Base-by-base conservation (phyloP, 2,113 vertebrate species). In the Murina feae region DNA sequence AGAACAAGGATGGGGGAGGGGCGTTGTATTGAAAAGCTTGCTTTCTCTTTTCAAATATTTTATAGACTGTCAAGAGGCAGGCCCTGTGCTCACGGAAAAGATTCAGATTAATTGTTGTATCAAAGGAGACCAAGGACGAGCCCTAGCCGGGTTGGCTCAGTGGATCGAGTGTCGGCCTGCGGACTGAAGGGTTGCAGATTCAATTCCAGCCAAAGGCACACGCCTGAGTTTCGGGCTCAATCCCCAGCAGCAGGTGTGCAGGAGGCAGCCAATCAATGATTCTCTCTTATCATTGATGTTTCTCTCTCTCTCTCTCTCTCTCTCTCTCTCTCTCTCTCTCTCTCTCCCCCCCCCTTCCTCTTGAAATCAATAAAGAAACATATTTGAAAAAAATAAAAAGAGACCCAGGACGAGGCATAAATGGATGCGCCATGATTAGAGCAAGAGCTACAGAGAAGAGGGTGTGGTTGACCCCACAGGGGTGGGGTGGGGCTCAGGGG, bases 11-110 rank as follows among this genome's bases (percentile, higher is more conserved):
- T 44, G n/a, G 42, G 18, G 13, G 42, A 7, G 42, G 42, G 42
- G 79, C 25, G 44, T 37, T 66, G 14, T 23, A 6, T 16, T 28
- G 20, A 30, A 58, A 89, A 91, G 23, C 28, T 60, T 60, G 63
- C 90, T 81, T 93, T 87, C 23, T 76, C 37, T 91, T 42, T 35
- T 60, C 30, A 80, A 91, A 79, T 96, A 78, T 94, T 94, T 93
- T 79, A n/a, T 13, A 78, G 18, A 60, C 30, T 53, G 37, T 55
- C 79, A 86, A 87, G 18, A 47, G 21, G 32, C 51, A 96, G 74
- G 32, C 18, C 23, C 16, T 37, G 2, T 44, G 30, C n/a, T 88
- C 66, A 3, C 25, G 12, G 75, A 63, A 63, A 79, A 91, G 49
- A 80, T 20, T 82, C 91, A 93, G 84, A 32, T 14, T 86, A 60